Evolutionary conservation across 2,113 vertebrate genomes (phyloP), one percentile per base, ranked within the genome.

Genomic region (Elephas maximus): DNA sequence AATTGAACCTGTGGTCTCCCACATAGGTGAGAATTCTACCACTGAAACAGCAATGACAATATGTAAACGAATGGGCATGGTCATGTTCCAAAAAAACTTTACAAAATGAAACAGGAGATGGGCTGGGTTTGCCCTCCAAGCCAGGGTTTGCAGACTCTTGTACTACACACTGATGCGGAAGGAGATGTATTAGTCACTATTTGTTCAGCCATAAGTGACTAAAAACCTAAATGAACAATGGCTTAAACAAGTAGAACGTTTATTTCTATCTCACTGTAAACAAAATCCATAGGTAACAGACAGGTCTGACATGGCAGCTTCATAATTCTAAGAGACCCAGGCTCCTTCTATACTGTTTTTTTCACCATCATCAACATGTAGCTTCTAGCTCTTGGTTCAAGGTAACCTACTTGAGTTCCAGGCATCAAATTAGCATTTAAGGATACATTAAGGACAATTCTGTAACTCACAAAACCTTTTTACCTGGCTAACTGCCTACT

Each of bases 401-500:
- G 28, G 0, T 53, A 21, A 21, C 0, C 10, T 6, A 26, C 41
- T 15, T 81, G 51, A 71, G 65, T 41, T 53, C 12, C 60, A 65
- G 84, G 48, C 65, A 87, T 45, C 10, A 51, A 85, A 92, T 44
- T 1, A 77, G 63, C 18, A 60, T 24, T n/a, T 48, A 21, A 91
- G 28, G 20, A 57, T 93, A 44, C n/a, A 71, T 81, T 41, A 57
- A 84, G 51, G 84, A 89, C 33, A 86, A 79, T 44, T 65, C 57
- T 90, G 14, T 26, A 96, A 79, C 14, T 60, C 21, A 37, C 7
- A 87, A 87, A 93, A 30, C 73, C 79, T 77, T 93, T 87, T 26
- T 62, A 69, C 45, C 67, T 87, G 86, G 74, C 80, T 85, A 73
- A 53, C 53, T 67, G 2, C 86, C 44, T 62, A n/a, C 37, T 45